Base-by-base conservation (phyloP, 1,140 invertebrate species). In the Halesus radiatus region DNA sequence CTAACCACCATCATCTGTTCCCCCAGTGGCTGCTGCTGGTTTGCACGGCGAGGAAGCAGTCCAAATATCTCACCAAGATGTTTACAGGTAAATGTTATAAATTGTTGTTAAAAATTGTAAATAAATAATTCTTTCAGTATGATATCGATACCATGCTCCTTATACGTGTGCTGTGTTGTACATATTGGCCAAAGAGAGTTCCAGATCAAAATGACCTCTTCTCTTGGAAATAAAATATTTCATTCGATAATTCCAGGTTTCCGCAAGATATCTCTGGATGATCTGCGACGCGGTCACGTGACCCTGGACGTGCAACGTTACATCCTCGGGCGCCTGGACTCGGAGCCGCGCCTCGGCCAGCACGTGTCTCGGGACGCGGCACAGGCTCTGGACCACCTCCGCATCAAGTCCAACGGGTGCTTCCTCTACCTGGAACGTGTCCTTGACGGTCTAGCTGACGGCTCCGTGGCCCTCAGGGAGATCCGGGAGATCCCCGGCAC, bases 401-500 rank as follows among this genome's bases (percentile, higher is more conserved):
- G 98, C 85, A 98, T 99, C 81, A 99, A 99, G 87, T 98, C 96
- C 85, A 98, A 98, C 86, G 98, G 97, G 0, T 99, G 97, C 86
- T 95, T 99, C 84, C 90, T 99, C 0, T 99, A 98, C 85, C 87
- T 99, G 77, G 96, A 98, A 87, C 97, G 96, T 87, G 96, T 98
- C 3, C 88, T 98, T 26, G 97, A 98, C 84, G 97, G 97, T 0
- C 96, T 98, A 0, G 94, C 96, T 1, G 96, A 98, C 83, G 96
- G 95, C 83, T 98, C 97, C 85, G 97, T 99, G 78, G 95, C 96
- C 10, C 89, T 98, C 26, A 90, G 96, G 0, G 91, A 93, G 84
- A 92, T 96, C 5, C 91, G 95, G 29, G 95, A 98, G 85, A 99
- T 99, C 54, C 98, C 98, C 0, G 97, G 97, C 1, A 99, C 97